Percentiles rank a stretch among this genome's conserved stretches.
Conservation (phyloP, 2,888 invertebrate species). For the Clusia tigrina region DNA sequence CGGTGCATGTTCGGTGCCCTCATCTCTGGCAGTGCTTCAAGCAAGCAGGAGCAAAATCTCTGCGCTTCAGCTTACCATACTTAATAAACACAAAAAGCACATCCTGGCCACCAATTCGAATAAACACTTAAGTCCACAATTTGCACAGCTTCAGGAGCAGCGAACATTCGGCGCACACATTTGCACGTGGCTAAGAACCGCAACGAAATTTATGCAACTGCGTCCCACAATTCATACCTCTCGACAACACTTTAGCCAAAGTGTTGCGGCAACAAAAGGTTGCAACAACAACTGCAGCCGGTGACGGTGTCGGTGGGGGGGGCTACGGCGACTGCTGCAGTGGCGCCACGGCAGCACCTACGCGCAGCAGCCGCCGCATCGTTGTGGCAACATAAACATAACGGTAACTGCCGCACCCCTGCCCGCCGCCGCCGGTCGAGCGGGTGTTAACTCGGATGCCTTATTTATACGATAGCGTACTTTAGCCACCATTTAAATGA, state of each 20-base stretch:
- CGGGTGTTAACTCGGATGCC: conserved; percentile 9
- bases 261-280: conserved; percentile 23
- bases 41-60: too few species aligned
- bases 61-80: too few species aligned
- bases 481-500: conserved; percentile 13
- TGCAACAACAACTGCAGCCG: conserved; percentile 14
- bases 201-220: conserved; percentile 55
- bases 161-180: neutral
- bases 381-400: conserved; percentile 18
- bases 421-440: neutral
- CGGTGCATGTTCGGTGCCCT: too few species aligned
- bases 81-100: too few species aligned
- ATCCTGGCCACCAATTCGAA: conserved; percentile 39
- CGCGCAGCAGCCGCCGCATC: neutral
- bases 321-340: neutral
- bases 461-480: conserved; percentile 17
- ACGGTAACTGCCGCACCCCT: neutral
- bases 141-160: conserved; percentile 43
- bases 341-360: neutral
- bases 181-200: conserved; percentile 36
- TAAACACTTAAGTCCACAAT: conserved; percentile 59
- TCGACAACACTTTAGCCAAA: conserved; percentile 24
- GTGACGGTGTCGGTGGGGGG: too few species aligned
- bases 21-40: too few species aligned
- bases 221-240: conserved; percentile 3